phyloP scores from a whole-genome alignment of 1,140 invertebrate genomes.

The Danaus plexippus region DNA sequence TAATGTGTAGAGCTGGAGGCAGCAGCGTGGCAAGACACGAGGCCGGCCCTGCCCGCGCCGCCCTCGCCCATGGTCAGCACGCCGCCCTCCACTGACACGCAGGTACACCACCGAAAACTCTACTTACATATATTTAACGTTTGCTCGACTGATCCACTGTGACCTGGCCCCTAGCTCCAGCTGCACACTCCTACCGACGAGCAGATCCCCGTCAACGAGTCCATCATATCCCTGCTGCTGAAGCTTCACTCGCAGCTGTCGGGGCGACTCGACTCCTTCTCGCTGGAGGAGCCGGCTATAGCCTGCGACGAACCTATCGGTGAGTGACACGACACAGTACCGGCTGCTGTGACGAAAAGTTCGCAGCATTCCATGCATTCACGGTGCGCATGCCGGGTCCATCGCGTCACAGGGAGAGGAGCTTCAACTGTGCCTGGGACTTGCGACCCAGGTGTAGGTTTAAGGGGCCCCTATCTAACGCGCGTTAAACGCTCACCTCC shows the following conservation, averaged over 20 bases:
- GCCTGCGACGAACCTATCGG: constrained; percentile 45
- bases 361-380: neutral
- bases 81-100: constrained; percentile 35
- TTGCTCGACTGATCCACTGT: too few species aligned
- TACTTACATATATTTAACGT: too few species aligned
- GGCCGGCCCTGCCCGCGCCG: constrained; percentile 32
- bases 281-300: constrained; percentile 58
- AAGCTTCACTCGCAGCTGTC: constrained; percentile 95
- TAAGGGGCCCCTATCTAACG: too few species aligned
- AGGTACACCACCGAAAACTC: neutral
- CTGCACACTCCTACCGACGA: constrained; percentile 59
- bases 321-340: constrained; percentile 12
- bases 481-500: too few species aligned
- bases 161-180: constrained; percentile 31
- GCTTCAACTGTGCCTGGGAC: too few species aligned
- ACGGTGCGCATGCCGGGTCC: neutral
- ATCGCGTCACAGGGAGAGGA: too few species aligned
- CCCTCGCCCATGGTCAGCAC: constrained; percentile 19
- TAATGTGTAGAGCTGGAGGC: too few species aligned
- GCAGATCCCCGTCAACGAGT: constrained; percentile 84
- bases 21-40: too few species aligned
- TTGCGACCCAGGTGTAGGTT: too few species aligned
- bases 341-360: neutral
- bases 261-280: constrained; percentile 84
- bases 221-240: constrained; percentile 90